These are phyloP conservation scores for Parnassius smintheus DNA, from an alignment of 2,888 invertebrate species.

Conservation along the genomic window DNA sequence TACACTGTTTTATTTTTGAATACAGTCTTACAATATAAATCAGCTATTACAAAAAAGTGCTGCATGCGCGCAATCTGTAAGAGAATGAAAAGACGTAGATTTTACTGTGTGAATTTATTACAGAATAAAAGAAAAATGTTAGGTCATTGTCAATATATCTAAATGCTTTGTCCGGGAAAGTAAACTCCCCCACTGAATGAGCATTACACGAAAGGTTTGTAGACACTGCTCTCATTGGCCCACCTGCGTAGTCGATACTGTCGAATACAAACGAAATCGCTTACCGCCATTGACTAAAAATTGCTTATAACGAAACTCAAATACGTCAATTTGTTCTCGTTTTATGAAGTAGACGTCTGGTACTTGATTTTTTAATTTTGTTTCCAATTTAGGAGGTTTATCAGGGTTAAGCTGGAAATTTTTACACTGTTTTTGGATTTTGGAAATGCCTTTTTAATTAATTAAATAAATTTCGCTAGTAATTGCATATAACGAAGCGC, in stretches of 20 bases:
- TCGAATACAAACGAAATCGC: constrained; percentile 21
- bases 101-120: constrained; percentile 5
- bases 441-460: no score
- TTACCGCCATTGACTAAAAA: constrained; percentile 25
- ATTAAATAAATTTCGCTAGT: no score
- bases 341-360: no score
- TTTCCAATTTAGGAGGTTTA: no score
- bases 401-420: no score
- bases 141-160: constrained; percentile 5
- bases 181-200: constrained; percentile 32
- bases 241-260: constrained; percentile 43
- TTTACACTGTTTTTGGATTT: no score
- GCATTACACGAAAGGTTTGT: constrained; percentile 40
- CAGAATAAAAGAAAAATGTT: constrained; percentile 6
- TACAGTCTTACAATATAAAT: no score
- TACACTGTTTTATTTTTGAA: no score
- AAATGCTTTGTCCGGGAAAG: constrained; percentile 28
- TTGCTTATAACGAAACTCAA: no score
- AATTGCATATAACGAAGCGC: no score
- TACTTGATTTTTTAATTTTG: no score
- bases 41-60: neutral
- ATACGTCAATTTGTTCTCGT: no score
- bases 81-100: neutral
- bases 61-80: neutral
- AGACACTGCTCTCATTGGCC: constrained; percentile 58